Conservation (phyloP, 2,797 vertebrate genomes). For the Enteromius argenteus region DNA sequence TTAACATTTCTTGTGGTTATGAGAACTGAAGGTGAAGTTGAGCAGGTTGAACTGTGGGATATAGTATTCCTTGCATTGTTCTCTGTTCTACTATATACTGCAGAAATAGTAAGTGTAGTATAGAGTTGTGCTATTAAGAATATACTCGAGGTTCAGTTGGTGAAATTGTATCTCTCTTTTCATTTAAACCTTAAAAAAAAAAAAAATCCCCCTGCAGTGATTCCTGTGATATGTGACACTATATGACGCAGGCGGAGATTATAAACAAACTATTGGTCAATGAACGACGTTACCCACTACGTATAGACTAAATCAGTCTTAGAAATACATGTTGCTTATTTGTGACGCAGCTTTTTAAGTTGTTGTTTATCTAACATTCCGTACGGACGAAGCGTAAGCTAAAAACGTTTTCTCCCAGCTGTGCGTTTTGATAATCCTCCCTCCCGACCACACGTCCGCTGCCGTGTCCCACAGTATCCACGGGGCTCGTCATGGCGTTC, state of each 20-base stretch:
- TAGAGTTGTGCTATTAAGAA: neutral
- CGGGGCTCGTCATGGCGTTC: slow-evolving; percentile 75
- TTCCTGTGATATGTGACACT: neutral
- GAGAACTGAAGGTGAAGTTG: neutral
- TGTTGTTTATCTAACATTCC: neutral
- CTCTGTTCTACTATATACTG: neutral
- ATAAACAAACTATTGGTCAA: slow-evolving; percentile 49
- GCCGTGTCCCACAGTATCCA: slow-evolving; percentile 66
- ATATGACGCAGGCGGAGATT: slow-evolving; percentile 45
- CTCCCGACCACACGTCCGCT: slow-evolving; percentile 60
- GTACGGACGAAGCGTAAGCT: neutral
- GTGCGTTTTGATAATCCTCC: slow-evolving; percentile 52
- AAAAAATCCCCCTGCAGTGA: neutral
- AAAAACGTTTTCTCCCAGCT: neutral
- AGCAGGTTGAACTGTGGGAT: neutral
- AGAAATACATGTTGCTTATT: neutral
- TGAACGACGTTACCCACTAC: neutral
- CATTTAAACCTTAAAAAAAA: neutral
- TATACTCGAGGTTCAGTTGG: neutral
- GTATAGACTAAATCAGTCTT: neutral
- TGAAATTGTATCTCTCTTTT: neutral
- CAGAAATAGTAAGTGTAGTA: neutral
- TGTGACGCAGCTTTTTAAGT: no score
- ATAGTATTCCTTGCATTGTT: neutral
- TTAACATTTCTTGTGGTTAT: neutral